Evolutionary conservation across 2,888 invertebrate genomes (phyloP).

Genomic region (Oegoconia quadripuncta): DNA sequence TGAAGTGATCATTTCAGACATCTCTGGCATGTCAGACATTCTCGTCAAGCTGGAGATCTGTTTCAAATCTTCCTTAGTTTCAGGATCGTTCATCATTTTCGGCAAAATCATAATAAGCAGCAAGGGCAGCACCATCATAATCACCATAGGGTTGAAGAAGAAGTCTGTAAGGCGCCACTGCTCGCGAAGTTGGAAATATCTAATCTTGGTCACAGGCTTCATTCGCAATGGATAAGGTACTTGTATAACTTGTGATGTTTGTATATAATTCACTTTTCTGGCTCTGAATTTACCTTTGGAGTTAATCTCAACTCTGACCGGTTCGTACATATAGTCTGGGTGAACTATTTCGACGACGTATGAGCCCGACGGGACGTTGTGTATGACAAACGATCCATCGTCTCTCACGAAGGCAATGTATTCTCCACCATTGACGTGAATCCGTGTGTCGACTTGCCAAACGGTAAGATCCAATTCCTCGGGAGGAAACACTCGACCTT

Average conservation of each 20-base stretch:
- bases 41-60: slow-evolving; percentile 90
- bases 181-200: slow-evolving; percentile 95
- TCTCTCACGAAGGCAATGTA: slow-evolving; percentile 92
- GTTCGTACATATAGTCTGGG: slow-evolving; percentile 95
- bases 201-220: slow-evolving; percentile 88
- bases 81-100: slow-evolving; percentile 98
- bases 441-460: slow-evolving; percentile 88
- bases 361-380: slow-evolving; percentile 94
- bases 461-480: slow-evolving; percentile 79
- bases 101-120: slow-evolving; percentile 94
- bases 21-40: slow-evolving; percentile 94
- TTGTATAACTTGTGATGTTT: slow-evolving; percentile 93
- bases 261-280: slow-evolving; percentile 95
- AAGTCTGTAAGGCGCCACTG: slow-evolving; percentile 98
- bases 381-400: slow-evolving; percentile 94
- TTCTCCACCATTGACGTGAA: slow-evolving; percentile 94
- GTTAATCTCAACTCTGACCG: slow-evolving; percentile 97
- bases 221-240: slow-evolving; percentile 95
- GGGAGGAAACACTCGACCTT: slow-evolving; percentile 88
- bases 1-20: slow-evolving; percentile 96
- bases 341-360: slow-evolving; percentile 96
- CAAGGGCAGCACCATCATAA: slow-evolving; percentile 97
- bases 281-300: slow-evolving; percentile 98
- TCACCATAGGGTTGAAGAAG: slow-evolving; percentile 97
- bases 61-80: slow-evolving; percentile 97